Base-by-base conservation (phyloP, 2,113 vertebrate genomes). In the Rhinichthys klamathensis region DNA sequence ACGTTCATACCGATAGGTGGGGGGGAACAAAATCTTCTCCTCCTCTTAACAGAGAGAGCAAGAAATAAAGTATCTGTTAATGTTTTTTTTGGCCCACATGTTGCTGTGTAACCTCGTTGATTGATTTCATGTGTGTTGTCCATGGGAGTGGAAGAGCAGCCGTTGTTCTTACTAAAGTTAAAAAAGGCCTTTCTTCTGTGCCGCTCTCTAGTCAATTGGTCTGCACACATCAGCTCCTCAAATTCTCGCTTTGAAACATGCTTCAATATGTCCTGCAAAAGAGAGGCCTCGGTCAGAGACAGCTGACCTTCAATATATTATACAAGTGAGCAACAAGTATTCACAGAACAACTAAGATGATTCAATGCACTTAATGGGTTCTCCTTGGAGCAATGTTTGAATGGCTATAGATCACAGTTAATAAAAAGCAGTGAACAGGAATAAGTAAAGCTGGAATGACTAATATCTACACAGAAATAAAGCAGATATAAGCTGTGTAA, bases 121-220 rank as follows among this genome's bases (percentile, higher is more conserved):
- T 41, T 80, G 23, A 67, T 81, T 51, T n/a, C 32, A 56, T 41
- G 25, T 81, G 27, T 51, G 2, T 25, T 46, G 25, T 72, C 67
- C 6, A 25, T 49, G 16, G 70, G 30, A 32, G 21, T 16, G 7
- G 16, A 69, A 63, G 65, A 41, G 38, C n/a, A 9, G 1, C 70
- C 38, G 21, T 30, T 11, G 32, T 23, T 85, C 96, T 95, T 90
- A 97, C 97, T 94, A 92, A 97, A 97, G 84, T 81, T 93, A 84
- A 96, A 94, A 89, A 97, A 97, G 84, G 95, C 95, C 81, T 97
- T 97, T 90, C 94, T 96, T 92, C 94, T 96, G 90, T 96, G 95
- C 38, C 94, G 91, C 88, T 97, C 96, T 88, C 94, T 89, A 65
- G 78, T 97, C 82, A 97, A 94, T 91, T 97, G 97, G 90, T 97